These are phyloP conservation scores for Plagodis pulveraria DNA, from an alignment of 2,888 invertebrate genomes.

Conservation along the genomic window DNA sequence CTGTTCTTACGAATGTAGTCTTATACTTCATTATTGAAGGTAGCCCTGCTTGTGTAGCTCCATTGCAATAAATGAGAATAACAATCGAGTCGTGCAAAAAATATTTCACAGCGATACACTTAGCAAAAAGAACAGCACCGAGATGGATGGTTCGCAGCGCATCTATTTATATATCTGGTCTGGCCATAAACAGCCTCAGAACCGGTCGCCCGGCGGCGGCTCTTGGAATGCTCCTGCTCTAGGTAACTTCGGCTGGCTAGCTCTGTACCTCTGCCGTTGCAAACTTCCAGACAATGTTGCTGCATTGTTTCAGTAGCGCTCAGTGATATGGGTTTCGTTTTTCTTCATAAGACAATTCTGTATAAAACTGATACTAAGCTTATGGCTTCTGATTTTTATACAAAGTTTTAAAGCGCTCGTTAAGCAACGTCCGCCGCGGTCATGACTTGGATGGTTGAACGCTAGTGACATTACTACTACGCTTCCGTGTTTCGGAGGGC, in stretches of 20 bases:
- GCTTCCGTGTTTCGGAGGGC: too few relatives aligned
- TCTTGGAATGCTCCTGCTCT: conserved; percentile 75
- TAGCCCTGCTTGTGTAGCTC: conserved; percentile 18
- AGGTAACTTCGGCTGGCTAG: conserved; percentile 66
- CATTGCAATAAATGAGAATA: conserved; percentile 14
- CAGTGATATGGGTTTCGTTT: conserved; percentile 1
- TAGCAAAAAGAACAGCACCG: conserved; percentile 65
- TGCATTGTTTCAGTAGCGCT: conserved; percentile 58
- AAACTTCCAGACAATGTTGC: conserved; percentile 65
- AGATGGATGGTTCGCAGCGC: conserved; percentile 76
- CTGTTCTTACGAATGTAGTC: conserved; percentile 11
- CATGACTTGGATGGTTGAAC: too few relatives aligned
- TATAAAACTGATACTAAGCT: too few relatives aligned
- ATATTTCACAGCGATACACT: conserved; percentile 37
- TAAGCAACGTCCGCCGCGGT: too few relatives aligned
- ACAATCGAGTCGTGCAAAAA: conserved; percentile 31
- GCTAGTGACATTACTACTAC: too few relatives aligned
- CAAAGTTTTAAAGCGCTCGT: too few relatives aligned
- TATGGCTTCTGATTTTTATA: too few relatives aligned
- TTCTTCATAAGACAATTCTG: too few relatives aligned
- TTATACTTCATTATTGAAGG: conserved; percentile 22
- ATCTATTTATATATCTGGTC: conserved; percentile 83
- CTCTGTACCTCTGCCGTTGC: conserved; percentile 53
- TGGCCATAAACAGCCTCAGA: conserved; percentile 77
- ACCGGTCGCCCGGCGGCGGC: conserved; percentile 77